Conservation (phyloP, 1,140 invertebrate genomes). For the Neomicropteryx cornuta region DNA sequence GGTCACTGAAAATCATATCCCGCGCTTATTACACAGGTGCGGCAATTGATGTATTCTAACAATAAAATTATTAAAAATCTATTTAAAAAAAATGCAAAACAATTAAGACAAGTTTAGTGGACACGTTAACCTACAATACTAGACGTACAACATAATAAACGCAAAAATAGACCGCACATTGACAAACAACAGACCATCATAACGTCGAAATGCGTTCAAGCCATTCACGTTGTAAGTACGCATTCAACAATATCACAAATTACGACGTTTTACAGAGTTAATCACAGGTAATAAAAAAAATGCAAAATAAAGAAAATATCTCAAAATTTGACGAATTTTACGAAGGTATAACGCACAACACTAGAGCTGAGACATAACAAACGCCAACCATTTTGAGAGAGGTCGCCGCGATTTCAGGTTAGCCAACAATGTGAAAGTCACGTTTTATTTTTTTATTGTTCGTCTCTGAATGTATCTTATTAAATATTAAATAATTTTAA, state of each 20-base stretch:
- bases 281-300: neutral
- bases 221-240: conserved; percentile 15
- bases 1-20: no score
- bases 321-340: conserved; percentile 13
- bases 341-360: no score
- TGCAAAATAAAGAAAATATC: neutral
- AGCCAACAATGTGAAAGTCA: no score
- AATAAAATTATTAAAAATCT: conserved; percentile 5
- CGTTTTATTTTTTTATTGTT: no score
- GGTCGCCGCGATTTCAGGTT: no score
- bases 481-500: no score
- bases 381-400: conserved; percentile 43
- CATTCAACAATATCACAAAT: conserved; percentile 11
- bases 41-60: conserved; percentile 2
- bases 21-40: conserved; percentile 25
- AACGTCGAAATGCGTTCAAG: conserved; percentile 13
- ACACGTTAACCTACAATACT: no score
- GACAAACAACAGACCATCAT: conserved; percentile 1
- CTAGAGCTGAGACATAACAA: conserved; percentile 46
- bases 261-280: neutral
- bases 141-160: no score
- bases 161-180: conserved; percentile 11
- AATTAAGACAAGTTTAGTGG: conserved; percentile 19
- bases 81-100: conserved; percentile 9
- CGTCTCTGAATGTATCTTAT: no score